Conservation (phyloP, 2,888 invertebrate species). For the Apamea sordens region DNA sequence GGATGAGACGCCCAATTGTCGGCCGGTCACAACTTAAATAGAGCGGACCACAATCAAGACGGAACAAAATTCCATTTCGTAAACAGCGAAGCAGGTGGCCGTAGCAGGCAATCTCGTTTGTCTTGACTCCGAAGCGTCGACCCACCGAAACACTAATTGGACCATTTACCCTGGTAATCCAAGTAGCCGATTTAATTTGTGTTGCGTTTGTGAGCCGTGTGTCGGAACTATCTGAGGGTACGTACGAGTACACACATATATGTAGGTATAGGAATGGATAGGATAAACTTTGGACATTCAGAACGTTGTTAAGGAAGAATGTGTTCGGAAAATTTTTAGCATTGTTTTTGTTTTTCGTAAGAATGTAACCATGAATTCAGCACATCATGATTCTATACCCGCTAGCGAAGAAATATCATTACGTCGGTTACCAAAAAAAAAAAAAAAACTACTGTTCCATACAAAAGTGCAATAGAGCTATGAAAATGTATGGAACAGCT, state of each 20-base stretch:
- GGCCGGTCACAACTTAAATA: conserved; percentile 70
- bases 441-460: too few species aligned
- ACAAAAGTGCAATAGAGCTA: too few species aligned
- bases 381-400: too few species aligned
- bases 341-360: not conserved
- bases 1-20: conserved; percentile 68
- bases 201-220: conserved; percentile 73
- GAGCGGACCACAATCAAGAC: conserved; percentile 78
- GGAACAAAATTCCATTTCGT: conserved; percentile 76
- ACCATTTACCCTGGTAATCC: conserved; percentile 86
- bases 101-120: conserved; percentile 85
- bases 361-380: too few species aligned
- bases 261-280: not conserved
- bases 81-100: conserved; percentile 82
- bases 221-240: conserved; percentile 49
- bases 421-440: too few species aligned
- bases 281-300: conserved; percentile 40
- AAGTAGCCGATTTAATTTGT: conserved; percentile 86
- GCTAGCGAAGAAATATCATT: too few species aligned
- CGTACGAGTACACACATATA: conserved; percentile 1
- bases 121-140: conserved; percentile 78
- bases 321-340: conserved; percentile 7
- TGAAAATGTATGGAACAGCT: too few species aligned
- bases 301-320: conserved; percentile 25
- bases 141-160: conserved; percentile 87